phyloP scores from a whole-genome alignment of 2,888 invertebrate genomes.

The Meloe dianella region DNA sequence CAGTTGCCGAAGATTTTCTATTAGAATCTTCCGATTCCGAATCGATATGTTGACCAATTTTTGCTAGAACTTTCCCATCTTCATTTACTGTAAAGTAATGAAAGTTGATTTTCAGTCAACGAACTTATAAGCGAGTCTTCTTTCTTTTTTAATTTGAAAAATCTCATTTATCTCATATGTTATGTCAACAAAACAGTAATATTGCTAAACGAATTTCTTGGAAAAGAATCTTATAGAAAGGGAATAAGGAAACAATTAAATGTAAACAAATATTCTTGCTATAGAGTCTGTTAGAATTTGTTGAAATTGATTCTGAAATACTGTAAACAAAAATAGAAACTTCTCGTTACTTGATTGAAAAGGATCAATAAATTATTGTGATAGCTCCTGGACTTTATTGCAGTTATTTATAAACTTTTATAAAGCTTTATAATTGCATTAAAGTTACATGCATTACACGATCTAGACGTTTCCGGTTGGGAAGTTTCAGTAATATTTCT shows the following conservation, averaged over 20 bases:
- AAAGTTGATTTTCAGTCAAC: constrained; percentile 20
- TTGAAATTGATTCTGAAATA: no score
- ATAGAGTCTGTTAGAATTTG: no score
- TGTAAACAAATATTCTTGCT: no score
- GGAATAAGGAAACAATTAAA: no score
- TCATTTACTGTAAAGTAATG: constrained; percentile 53
- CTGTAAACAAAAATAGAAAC: no score
- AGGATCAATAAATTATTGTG: no score
- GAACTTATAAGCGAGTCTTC: neutral
- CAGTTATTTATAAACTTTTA: neutral
- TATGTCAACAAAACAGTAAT: neutral
- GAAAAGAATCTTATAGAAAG: no score
- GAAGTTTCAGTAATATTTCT: no score
- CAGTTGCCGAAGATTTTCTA: constrained; percentile 60
- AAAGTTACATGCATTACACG: no score
- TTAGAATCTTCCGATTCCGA: constrained; percentile 47
- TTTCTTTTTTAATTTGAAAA: constrained; percentile 5
- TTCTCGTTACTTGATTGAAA: no score
- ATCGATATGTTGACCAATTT: constrained; percentile 54
- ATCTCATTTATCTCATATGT: constrained; percentile 16
- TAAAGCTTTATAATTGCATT: neutral
- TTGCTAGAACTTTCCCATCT: constrained; percentile 57
- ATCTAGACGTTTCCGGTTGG: no score
- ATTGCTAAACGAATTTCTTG: no score
- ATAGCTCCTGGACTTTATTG: neutral